A percentile compares a stretch with the other conserved stretches of the same genome.
phyloP scores from a whole-genome alignment of 2,888 invertebrate species.

The Epinotia ramella region DNA sequence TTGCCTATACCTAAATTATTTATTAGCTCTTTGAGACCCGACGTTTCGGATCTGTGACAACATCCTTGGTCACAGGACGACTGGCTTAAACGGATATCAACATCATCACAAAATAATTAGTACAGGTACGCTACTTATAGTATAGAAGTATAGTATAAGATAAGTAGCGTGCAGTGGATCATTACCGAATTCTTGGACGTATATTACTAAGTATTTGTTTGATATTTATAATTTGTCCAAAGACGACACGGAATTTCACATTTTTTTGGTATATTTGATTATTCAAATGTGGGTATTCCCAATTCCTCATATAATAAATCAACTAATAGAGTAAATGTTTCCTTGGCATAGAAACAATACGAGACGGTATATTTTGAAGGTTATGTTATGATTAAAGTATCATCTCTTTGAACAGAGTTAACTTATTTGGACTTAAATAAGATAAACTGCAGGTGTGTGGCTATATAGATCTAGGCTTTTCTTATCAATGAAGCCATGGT shows the following conservation, averaged over 20 bases:
- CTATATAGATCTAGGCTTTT: neutral
- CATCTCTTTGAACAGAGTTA: no score
- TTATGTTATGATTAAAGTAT: no score
- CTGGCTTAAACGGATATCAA: no score
- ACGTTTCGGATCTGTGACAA: no score
- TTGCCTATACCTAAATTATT: no score
- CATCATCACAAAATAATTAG: no score
- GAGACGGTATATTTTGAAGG: neutral
- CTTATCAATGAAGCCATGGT: neutral
- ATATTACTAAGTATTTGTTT: constrained; percentile 41
- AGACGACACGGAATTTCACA: constrained; percentile 46
- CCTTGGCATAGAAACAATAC: constrained; percentile 4
- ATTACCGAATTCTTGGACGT: constrained; percentile 24
- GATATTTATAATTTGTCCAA: constrained; percentile 47
- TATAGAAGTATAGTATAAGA: neutral
- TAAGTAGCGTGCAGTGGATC: constrained; percentile 26
- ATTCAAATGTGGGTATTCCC: constrained; percentile 45
- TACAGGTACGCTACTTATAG: no score
- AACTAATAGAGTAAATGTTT: constrained; percentile 19
- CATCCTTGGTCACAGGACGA: no score
- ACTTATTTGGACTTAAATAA: no score
- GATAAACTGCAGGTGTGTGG: no score
- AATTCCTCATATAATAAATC: constrained; percentile 21
- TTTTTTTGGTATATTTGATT: constrained; percentile 43
- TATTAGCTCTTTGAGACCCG: no score